Conservation (phyloP, 2,113 vertebrate genomes). For the Melanerpes formicivorus region DNA sequence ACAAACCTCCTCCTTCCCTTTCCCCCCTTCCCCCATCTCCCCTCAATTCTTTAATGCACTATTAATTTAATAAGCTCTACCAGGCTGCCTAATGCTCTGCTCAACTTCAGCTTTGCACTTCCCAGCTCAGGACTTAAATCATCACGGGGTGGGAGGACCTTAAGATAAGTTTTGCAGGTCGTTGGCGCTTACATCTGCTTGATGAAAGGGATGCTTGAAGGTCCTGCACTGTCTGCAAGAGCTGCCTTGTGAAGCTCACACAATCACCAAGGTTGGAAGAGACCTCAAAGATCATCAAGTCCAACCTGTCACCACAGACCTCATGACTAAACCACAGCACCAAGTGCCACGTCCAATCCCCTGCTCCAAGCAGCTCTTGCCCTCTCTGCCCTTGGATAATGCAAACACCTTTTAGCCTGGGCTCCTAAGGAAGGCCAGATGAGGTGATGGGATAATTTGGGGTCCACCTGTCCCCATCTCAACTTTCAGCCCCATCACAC, state of each 20-base stretch:
- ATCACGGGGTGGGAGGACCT: neutral
- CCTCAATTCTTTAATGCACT: conserved; percentile 32
- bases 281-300: no score
- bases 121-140: neutral
- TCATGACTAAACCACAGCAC: no score
- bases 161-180: conserved; percentile 7
- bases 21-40: neutral
- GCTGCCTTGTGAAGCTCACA: neutral
- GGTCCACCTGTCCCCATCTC: neutral
- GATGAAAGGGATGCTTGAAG: neutral
- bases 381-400: neutral
- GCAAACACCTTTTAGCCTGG: neutral
- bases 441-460: no score
- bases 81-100: neutral
- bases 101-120: conserved; percentile 8
- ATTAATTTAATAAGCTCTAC: conserved; percentile 49
- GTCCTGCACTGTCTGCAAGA: neutral
- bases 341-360: no score
- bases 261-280: no score
- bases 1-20: neutral
- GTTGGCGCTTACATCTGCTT: neutral
- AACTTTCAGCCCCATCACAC: neutral
- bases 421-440: neutral
- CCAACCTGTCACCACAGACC: no score
- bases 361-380: neutral